Evolutionary conservation across 2,797 vertebrate species (phyloP).

Genomic region (Coluber constrictor): DNA sequence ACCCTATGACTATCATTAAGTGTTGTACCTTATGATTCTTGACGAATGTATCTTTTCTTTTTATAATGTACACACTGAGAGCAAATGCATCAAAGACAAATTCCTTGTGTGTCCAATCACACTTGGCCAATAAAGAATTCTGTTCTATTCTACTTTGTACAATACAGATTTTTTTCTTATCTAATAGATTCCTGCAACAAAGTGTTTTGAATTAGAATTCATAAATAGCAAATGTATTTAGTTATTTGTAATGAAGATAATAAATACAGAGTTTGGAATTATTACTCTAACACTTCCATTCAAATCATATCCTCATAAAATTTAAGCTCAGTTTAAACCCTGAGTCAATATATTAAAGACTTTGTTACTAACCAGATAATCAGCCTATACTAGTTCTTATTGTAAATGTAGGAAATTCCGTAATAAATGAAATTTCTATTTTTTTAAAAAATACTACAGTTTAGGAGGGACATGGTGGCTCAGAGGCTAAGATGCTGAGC

Average conservation of each 20-base stretch:
- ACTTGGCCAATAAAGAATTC: too few species aligned
- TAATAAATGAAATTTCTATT: neutral
- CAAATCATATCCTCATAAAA: neutral
- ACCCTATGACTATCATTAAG: too few species aligned
- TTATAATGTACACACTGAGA: too few species aligned
- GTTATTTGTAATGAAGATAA: neutral
- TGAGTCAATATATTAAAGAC: neutral
- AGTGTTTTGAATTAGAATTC: neutral
- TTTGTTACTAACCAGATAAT: neutral
- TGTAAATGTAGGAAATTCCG: neutral
- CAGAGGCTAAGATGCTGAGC: too few species aligned
- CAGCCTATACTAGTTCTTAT: neutral
- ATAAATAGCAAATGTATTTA: neutral
- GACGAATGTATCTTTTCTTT: too few species aligned
- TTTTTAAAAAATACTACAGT: neutral
- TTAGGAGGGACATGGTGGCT: too few species aligned
- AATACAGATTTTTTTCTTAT: neutral
- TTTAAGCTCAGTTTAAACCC: neutral
- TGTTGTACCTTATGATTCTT: too few species aligned
- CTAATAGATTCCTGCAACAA: neutral
- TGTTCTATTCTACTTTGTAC: neutral
- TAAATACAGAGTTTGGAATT: neutral
- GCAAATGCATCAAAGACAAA: too few species aligned
- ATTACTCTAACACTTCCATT: neutral
- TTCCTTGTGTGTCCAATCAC: too few species aligned